Evolutionary conservation across 2,797 vertebrate species (phyloP), one percentile per base, ranked within the genome.

Genomic region (Chaetodon trifasciatus): DNA sequence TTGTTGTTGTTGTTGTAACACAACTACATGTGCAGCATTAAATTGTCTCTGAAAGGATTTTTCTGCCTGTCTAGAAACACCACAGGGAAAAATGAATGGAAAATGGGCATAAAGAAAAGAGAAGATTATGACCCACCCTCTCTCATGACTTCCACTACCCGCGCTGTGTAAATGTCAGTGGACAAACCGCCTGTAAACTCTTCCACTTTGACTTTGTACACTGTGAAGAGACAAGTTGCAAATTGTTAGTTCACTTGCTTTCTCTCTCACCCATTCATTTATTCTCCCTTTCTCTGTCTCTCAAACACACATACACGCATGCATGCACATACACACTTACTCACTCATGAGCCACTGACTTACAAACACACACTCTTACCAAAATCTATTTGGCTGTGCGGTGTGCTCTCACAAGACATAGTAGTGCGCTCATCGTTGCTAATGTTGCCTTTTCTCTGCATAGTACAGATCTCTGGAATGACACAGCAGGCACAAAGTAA

Each of bases 201-300:
- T 12, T 62, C 60, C 39, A 62, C 39, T 23, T n/a, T 62, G 37
- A 62, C 60, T 62, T 62, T 62, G 39, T 42, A 42, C n/a, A 42
- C 60, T 62, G 60, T 2, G 13, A 40, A 17, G 60, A n/a, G 5
- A 58, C 35, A 21, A n/a, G 35, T 58, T 21, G 57, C 57, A 58
- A 35, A 58, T 58, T 32, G 28, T 32, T 10, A 32, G 32, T 39
- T 21, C 21, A 10, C 57, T 37, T 10, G 6, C 35, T 39, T 42
- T 42, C 40, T 32, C 28, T 32, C 28, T 32, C 28, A 32, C 28
- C 28, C 28, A n/a, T 28, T 28, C 28, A 28, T 28, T 28, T 3
- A 28, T 28, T 28, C 28, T 2, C 28, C 28, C 28, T 28, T 28
- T 28, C 28, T 28, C 28, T 32, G 28, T 32, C 28, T 32, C 28